Base-by-base conservation (phyloP, 2,888 invertebrate genomes). In the Stenichneumon culpator region DNA sequence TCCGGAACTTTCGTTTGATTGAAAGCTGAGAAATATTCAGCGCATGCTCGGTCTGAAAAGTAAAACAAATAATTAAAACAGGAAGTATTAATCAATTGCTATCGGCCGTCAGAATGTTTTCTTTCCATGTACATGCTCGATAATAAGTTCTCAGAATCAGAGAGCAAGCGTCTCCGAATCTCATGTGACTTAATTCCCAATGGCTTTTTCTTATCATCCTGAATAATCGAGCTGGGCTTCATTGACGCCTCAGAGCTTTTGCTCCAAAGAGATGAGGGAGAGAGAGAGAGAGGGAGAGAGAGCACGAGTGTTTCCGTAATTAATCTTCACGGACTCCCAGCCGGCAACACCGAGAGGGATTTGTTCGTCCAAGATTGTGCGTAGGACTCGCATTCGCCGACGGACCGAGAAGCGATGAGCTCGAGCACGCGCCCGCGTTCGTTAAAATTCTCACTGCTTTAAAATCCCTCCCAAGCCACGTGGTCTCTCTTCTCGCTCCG, bases 241-340 rank as follows among this genome's bases (percentile, higher is more conserved):
- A 79, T 83, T 83, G 73, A 79, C 52, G 52, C 47, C 44, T 32
- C n/a, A 28, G 70, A 60, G 79, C 16, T 16, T 47, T 16, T 47
- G 39, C 44, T 47, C 44, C 14, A 16, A 16, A 47, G 16, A 47
- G 16, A 16, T 16, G 16, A 3, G 3, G 14, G 14, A 9, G 39
- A 3, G 44, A 0, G 44, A 36, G 57, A 19, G 60, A 39, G 47
- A 68, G 44, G 0, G 44, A 36, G 57, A 16, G 60, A 39, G 47
- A 73, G 74, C 63, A 25, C 52, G 83, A 74, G 68, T 79, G 79
- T 83, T 83, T 83, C 73, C 79, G 28, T 74, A 79, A 83, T 79
- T 79, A 79, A 83, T 79, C 73, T 63, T 69, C 63, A 79, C 60
- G 73, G 78, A 65, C 73, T 78, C 78, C 54, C 50, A n/a, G 39